A percentile compares a stretch with the other conserved stretches of the same genome.
phyloP scores from a whole-genome alignment of 64 coral and sea anemone genomes.

The Actinia equina region DNA sequence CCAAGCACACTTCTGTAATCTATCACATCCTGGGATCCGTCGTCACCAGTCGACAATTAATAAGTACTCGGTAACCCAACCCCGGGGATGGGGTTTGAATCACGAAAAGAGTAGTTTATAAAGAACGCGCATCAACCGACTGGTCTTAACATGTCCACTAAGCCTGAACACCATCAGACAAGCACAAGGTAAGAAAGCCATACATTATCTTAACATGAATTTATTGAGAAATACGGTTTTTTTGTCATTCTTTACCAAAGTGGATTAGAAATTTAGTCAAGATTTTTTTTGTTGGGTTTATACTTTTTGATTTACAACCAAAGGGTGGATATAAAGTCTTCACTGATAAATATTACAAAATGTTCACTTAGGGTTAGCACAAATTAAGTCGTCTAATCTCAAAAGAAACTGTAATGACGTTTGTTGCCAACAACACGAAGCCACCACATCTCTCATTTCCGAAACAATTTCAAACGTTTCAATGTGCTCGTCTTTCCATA shows the following conservation, averaged over 20 bases:
- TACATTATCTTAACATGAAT: not conserved
- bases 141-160: not conserved
- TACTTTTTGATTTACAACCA: no score
- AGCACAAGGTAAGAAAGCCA: not conserved
- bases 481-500: no score
- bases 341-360: no score
- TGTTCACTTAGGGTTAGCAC: no score
- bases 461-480: no score
- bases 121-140: not conserved
- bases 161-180: not conserved
- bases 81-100: not conserved
- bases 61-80: not conserved
- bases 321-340: no score
- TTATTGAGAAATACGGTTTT: not conserved
- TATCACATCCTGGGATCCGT: not conserved
- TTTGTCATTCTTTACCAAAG: not conserved
- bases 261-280: no score
- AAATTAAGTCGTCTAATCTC: no score
- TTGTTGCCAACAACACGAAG: no score
- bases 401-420: no score
- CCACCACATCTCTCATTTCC: no score
- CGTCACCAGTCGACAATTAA: constrained; percentile 2
- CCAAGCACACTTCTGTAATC: constrained; percentile 17
- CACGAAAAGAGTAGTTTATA: constrained; percentile 14
- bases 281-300: no score